These are phyloP conservation scores for Coracopsis vasa DNA, from an alignment of 2,113 vertebrate species.

Conservation along the genomic window DNA sequence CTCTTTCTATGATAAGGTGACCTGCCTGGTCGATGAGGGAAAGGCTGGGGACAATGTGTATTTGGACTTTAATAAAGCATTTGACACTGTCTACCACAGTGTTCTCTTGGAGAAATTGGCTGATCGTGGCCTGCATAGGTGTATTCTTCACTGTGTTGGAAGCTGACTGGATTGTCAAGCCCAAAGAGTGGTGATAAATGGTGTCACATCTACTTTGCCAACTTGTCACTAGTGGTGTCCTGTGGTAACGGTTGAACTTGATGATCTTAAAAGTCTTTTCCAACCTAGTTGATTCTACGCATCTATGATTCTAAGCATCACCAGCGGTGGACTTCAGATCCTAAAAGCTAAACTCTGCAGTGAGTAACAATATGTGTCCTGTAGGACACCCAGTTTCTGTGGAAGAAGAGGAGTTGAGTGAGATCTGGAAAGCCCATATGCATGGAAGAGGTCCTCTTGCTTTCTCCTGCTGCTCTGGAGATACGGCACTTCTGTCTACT, in stretches of 20 bases:
- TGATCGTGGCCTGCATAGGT: neutral
- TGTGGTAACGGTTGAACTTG: neutral
- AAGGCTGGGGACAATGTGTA: neutral
- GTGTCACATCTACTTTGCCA: neutral
- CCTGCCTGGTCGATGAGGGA: neutral
- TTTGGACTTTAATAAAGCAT: neutral
- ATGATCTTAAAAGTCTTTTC: neutral
- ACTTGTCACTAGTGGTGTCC: neutral
- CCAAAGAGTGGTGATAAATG: neutral
- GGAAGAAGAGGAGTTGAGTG: neutral
- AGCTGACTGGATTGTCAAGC: neutral
- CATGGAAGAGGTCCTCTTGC: neutral
- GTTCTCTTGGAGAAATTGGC: neutral
- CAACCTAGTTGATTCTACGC: neutral
- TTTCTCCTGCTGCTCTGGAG: neutral
- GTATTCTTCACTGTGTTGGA: neutral
- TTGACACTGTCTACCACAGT: neutral
- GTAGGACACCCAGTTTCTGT: neutral
- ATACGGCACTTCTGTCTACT: neutral
- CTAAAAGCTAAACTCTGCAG: neutral
- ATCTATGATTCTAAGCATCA: neutral
- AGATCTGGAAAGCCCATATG: neutral
- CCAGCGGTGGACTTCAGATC: neutral
- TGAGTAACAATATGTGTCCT: rapidly evolving
- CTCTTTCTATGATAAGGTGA: neutral